Conservation (phyloP, 2,113 vertebrate species). For the Gymnocephalus cernua region DNA sequence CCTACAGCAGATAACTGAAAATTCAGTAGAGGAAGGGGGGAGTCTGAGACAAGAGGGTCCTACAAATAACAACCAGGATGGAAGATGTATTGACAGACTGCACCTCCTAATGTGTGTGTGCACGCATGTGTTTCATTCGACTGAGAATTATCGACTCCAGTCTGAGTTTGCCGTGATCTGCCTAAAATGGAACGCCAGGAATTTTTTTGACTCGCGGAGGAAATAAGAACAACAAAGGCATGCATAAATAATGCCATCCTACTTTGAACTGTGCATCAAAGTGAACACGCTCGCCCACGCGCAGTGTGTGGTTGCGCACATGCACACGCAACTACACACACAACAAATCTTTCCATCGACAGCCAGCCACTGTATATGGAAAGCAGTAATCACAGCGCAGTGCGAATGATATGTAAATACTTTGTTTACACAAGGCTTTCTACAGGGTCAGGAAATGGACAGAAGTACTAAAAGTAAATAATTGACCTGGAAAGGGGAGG, state of each 20-base stretch:
- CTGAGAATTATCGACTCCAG: slow-evolving; percentile 49
- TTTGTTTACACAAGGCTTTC: slow-evolving; percentile 51
- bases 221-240: slow-evolving; percentile 84
- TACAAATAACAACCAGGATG: slow-evolving; percentile 56
- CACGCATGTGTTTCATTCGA: slow-evolving; percentile 25
- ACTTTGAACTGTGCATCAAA: slow-evolving; percentile 85
- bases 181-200: slow-evolving; percentile 77
- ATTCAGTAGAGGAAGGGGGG: background rate
- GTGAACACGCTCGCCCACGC: slow-evolving; percentile 64
- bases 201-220: slow-evolving; percentile 69
- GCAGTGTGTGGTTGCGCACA: too few relatives aligned
- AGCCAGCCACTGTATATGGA: slow-evolving; percentile 56
- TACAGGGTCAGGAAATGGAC: slow-evolving; percentile 48
- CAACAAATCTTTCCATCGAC: slow-evolving; percentile 39
- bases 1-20: slow-evolving; percentile 38
- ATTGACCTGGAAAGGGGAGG: slow-evolving; percentile 36
- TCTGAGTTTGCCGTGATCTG: slow-evolving; percentile 63
- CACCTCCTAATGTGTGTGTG: slow-evolving; percentile 44
- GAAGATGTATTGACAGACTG: slow-evolving; percentile 54
- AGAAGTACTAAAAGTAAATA: slow-evolving; percentile 50
- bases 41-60: slow-evolving; percentile 43
- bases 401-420: slow-evolving; percentile 65
- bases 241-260: slow-evolving; percentile 82
- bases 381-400: slow-evolving; percentile 54
- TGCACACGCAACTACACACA: slow-evolving; percentile 50